Percentiles rank a stretch among this genome's conserved stretches.
These are phyloP conservation scores for Petrosia ficiformis DNA, from an alignment of 37 sponge, comb jelly and placozoan genomes.

Conservation along the genomic window DNA sequence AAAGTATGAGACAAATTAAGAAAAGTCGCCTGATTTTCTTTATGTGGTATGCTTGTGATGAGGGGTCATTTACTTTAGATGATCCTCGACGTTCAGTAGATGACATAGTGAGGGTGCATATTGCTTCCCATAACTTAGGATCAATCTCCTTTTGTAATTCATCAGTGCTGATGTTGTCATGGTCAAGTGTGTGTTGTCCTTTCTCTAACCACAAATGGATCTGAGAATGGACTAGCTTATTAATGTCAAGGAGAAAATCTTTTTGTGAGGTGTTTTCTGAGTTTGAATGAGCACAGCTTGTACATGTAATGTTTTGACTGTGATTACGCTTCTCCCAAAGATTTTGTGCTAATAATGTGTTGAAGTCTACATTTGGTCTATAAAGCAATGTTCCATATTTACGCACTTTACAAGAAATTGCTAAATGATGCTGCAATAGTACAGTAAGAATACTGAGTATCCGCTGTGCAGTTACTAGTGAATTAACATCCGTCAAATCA, in stretches of 20 bases:
- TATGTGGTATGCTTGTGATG: not conserved
- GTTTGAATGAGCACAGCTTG: too few species aligned
- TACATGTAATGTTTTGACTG: too few species aligned
- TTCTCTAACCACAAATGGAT: too few species aligned
- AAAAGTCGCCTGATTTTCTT: slow-evolving; percentile 12
- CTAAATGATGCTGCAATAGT: slow-evolving; percentile 10
- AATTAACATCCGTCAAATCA: not conserved
- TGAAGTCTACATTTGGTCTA: slow-evolving; percentile 20
- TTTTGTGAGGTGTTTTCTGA: too few species aligned
- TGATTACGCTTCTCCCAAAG: too few species aligned
- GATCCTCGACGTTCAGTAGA: not conserved
- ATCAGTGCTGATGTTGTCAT: slow-evolving; percentile 3
- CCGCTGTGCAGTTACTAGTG: slow-evolving; percentile 5
- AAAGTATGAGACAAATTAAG: slow-evolving; percentile 9
- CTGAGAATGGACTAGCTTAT: too few species aligned
- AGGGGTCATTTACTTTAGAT: not conserved
- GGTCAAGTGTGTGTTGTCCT: too few species aligned
- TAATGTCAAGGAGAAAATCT: too few species aligned
- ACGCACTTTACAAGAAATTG: not conserved
- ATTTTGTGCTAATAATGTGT: not conserved
- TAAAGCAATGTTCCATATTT: slow-evolving; percentile 25
- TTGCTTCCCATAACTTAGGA: slow-evolving; percentile 3
- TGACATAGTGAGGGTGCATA: slow-evolving; percentile 11
- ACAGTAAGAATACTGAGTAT: slow-evolving; percentile 2
- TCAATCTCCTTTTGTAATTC: not conserved